Conservation (phyloP, 1,140 invertebrate species). For the Brachionus rotundiformis region DNA sequence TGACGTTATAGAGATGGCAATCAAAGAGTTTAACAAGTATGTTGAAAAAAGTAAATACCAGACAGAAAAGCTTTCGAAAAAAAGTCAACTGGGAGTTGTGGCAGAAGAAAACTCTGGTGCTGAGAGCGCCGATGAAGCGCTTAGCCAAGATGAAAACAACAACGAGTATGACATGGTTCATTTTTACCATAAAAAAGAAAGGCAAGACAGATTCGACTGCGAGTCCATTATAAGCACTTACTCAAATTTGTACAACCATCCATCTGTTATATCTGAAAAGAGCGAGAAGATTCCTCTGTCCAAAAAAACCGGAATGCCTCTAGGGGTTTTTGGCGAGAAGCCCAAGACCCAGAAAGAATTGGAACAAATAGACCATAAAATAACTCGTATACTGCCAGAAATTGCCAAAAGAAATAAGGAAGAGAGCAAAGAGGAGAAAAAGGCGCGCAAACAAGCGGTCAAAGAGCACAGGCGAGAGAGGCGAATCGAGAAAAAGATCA, state of each 20-base stretch:
- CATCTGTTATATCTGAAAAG: constrained; percentile 77
- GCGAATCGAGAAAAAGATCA: constrained; percentile 81
- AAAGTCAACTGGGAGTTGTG: neutral
- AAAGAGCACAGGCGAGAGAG: constrained; percentile 81
- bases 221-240: constrained; percentile 86
- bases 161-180: constrained; percentile 66
- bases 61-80: constrained; percentile 2
- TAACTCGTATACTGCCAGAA: constrained; percentile 28
- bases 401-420: constrained; percentile 69
- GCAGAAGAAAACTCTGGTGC: constrained; percentile 40
- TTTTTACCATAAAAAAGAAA: constrained; percentile 64
- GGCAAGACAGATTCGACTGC: constrained; percentile 84
- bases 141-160: constrained; percentile 63
- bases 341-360: constrained; percentile 60
- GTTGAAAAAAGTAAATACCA: constrained; percentile 43
- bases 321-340: constrained; percentile 48
- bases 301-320: constrained; percentile 51
- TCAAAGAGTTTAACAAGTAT: constrained; percentile 34
- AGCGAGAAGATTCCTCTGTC: constrained; percentile 67
- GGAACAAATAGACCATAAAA: neutral
- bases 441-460: constrained; percentile 75
- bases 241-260: constrained; percentile 86
- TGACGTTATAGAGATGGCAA: constrained; percentile 69
- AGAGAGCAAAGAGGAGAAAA: constrained; percentile 80
- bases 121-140: constrained; percentile 66